Evolutionary conservation across 1,140 invertebrate species (phyloP).

Genomic region (Ceratina calcarata): DNA sequence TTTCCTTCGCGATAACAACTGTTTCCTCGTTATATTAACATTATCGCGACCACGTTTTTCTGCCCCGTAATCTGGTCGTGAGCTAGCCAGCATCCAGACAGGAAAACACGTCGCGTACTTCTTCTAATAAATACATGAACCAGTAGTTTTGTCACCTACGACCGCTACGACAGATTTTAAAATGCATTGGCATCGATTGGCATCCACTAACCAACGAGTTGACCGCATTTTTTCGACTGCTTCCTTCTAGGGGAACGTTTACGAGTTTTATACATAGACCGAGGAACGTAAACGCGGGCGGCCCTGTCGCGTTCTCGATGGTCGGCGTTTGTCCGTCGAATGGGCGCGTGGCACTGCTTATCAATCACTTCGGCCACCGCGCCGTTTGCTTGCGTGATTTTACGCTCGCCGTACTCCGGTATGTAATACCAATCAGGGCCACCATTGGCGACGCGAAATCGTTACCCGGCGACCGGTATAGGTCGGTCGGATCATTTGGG

Average conservation of each 20-base stretch:
- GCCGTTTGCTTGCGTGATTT: constrained; percentile 43
- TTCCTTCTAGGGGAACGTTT: not conserved
- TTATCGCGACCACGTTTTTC: constrained; percentile 22
- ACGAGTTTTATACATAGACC: not conserved
- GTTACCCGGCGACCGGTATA: constrained; percentile 10
- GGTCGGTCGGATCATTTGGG: constrained; percentile 54
- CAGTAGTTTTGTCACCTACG: too few species aligned
- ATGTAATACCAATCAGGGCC: constrained; percentile 63
- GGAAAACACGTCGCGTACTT: not conserved
- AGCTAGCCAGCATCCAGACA: too few species aligned
- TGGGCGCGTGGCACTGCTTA: constrained; percentile 71
- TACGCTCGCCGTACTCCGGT: constrained; percentile 28
- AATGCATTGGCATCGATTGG: too few species aligned
- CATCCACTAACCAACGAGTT: too few species aligned
- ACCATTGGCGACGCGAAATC: constrained; percentile 22
- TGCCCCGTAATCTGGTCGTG: not conserved
- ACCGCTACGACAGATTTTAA: too few species aligned
- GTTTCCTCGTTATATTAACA: constrained; percentile 21
- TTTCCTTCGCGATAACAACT: not conserved
- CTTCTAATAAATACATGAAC: not conserved
- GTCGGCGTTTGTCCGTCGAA: constrained; percentile 54
- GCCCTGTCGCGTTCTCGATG: constrained; percentile 59
- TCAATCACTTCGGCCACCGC: constrained; percentile 66
- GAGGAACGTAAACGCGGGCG: constrained; percentile 43
- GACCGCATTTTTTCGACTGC: too few species aligned